These are phyloP conservation scores for Pelosia muscerda DNA, from an alignment of 2,888 invertebrate species.

Conservation along the genomic window DNA sequence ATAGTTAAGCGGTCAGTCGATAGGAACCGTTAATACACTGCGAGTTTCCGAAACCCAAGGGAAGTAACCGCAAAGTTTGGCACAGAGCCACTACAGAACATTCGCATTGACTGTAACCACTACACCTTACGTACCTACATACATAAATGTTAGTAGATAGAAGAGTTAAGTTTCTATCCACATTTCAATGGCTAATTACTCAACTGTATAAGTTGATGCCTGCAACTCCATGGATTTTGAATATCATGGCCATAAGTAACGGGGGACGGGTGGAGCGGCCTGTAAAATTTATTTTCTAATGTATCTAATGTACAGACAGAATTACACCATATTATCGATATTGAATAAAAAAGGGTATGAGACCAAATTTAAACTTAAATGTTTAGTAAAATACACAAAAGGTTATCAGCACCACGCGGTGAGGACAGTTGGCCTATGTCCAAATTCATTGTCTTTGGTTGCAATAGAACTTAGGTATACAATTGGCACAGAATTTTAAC, in stretches of 20 bases:
- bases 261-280: no score
- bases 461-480: neutral
- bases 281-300: no score
- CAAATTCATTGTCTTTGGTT: slow-evolving; percentile 44
- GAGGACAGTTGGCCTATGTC: slow-evolving; percentile 38
- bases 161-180: slow-evolving; percentile 23
- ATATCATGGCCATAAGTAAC: no score
- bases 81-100: slow-evolving; percentile 49
- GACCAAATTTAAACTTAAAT: slow-evolving; percentile 3
- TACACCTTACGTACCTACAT: slow-evolving; percentile 41
- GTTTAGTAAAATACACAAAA: neutral
- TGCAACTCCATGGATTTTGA: no score
- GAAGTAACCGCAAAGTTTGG: slow-evolving; percentile 54
- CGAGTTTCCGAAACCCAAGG: slow-evolving; percentile 30
- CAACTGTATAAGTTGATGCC: neutral
- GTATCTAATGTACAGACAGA: no score
- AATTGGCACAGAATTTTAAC: neutral
- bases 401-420: neutral
- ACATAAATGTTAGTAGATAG: slow-evolving; percentile 41
- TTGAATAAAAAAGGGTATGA: neutral
- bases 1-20: slow-evolving; percentile 53
- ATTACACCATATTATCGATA: neutral
- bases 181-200: neutral
- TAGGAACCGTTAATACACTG: slow-evolving; percentile 44
- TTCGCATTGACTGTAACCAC: slow-evolving; percentile 46